Base-by-base conservation (phyloP, 2,797 vertebrate genomes). In the Sus cebifrons region DNA sequence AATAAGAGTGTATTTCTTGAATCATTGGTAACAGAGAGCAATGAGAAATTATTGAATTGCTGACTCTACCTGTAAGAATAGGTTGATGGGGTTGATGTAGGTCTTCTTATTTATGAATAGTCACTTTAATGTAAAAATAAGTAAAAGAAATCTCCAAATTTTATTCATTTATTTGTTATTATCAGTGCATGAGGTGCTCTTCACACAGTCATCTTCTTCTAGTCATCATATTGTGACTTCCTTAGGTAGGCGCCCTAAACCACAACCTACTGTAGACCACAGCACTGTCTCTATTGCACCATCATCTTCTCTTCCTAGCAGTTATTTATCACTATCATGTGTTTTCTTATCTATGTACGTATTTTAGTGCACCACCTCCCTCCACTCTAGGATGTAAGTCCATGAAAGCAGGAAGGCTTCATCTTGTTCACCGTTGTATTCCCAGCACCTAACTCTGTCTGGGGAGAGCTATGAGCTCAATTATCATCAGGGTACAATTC, bases 101-200 rank as follows among this genome's bases (percentile, higher is more conserved):
- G 0, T 82, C 86, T 89, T 89, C 54, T 86, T 92, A 81, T 44
- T 84, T 71, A 56, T 77, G 40, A 90, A 54, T 67, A 87, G 74
- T 77, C 29, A 58, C 74, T 75, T 83, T n/a, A 77, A 89, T 60
- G 14, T 65, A 68, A 58, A 58, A 84, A 71, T 23, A 74, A 84
- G 52, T 70, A 40, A 92, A 88, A 32, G 1, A n/a, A 64, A 32
- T 8, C 18, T 23, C 16, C 49, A 89, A 36, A 18, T 17, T 77
- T 64, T 44, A 60, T 73, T 54, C 6, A n/a, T 73, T 56, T 49
- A 8, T 56, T 92, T 75, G 18, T 88, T 82, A 71, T 62, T 83
- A 15, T 56, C 49, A 65, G 65, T 36, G 0, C 15, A 44, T 73
- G 52, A 54, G 21, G 20, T 82, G 1, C 2, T 82, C 17, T 78